phyloP scores from a whole-genome alignment of 2,888 invertebrate genomes.

The Prionchulus punctatus region DNA sequence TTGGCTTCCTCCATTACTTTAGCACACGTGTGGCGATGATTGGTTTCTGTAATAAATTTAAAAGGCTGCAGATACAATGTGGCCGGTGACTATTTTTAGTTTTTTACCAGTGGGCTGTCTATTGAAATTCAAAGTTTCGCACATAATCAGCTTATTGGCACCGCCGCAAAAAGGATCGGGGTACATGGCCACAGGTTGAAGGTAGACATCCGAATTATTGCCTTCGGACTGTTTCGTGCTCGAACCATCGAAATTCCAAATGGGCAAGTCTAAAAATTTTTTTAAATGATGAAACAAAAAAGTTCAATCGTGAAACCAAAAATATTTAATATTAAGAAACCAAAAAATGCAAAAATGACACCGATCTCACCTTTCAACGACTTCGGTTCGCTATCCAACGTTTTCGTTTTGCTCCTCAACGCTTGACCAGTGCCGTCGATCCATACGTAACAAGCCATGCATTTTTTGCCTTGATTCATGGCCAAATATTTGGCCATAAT shows the following conservation, averaged over 20 bases:
- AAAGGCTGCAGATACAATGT: no score
- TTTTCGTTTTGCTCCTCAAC: constrained; percentile 69
- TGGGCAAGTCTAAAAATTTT: constrained; percentile 31
- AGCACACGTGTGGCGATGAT: constrained; percentile 36
- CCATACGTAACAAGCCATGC: constrained; percentile 80
- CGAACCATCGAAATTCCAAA: constrained; percentile 40
- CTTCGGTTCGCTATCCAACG: constrained; percentile 64
- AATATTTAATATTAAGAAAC: no score
- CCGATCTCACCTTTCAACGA: no score
- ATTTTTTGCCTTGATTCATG: constrained; percentile 56
- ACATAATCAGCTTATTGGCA: constrained; percentile 72
- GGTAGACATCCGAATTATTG: constrained; percentile 55
- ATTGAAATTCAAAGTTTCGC: constrained; percentile 44
- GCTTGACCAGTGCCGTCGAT: constrained; percentile 80
- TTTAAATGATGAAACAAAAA: not conserved
- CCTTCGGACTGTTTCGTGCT: constrained; percentile 39
- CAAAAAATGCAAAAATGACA: no score
- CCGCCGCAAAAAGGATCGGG: constrained; percentile 66
- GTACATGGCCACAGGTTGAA: constrained; percentile 76
- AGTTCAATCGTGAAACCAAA: no score
- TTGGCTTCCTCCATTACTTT: constrained; percentile 37
- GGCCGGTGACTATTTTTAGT: no score
- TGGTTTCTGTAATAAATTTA: no score
- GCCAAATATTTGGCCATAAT: constrained; percentile 44
- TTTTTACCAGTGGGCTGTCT: constrained; percentile 20